Conservation (phyloP, 2,888 invertebrate genomes). For the Leptinotarsa peninsularis region DNA sequence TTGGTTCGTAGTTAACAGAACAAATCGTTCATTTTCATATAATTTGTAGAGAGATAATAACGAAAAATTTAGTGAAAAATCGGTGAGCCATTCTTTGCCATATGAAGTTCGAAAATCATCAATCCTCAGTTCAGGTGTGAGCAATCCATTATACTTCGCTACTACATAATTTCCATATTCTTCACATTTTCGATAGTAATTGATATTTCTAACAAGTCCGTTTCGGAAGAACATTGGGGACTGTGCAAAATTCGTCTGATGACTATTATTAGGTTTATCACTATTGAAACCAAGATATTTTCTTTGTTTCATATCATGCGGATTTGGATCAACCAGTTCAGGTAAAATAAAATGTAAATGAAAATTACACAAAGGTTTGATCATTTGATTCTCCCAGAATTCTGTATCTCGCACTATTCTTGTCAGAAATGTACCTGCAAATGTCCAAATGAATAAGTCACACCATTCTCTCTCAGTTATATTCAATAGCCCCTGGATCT, state of each 20-base stretch:
- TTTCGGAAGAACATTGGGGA: neutral
- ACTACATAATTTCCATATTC: neutral
- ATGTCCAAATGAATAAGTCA: neutral
- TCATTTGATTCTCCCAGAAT: neutral
- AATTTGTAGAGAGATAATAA: constrained; percentile 4
- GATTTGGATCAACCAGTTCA: constrained; percentile 7
- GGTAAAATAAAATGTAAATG: neutral
- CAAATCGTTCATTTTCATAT: neutral
- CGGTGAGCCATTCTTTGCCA: neutral
- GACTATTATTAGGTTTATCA: neutral
- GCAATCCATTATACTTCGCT: neutral
- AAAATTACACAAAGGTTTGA: neutral
- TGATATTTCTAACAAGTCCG: neutral
- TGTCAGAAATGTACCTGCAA: neutral
- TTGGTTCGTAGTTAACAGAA: constrained; percentile 13
- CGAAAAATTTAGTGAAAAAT: neutral
- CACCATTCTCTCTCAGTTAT: constrained; percentile 5
- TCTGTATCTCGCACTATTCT: constrained; percentile 6
- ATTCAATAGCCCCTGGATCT: neutral
- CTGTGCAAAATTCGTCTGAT: neutral
- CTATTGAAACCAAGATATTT: neutral
- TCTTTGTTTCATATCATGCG: neutral
- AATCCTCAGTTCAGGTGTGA: neutral
- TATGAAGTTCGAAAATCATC: neutral
- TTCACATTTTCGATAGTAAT: neutral